A percentile compares a stretch with the other conserved stretches of the same genome.
Evolutionary conservation across 1,140 invertebrate species (phyloP).

Genomic region (Drosophila littoralis): DNA sequence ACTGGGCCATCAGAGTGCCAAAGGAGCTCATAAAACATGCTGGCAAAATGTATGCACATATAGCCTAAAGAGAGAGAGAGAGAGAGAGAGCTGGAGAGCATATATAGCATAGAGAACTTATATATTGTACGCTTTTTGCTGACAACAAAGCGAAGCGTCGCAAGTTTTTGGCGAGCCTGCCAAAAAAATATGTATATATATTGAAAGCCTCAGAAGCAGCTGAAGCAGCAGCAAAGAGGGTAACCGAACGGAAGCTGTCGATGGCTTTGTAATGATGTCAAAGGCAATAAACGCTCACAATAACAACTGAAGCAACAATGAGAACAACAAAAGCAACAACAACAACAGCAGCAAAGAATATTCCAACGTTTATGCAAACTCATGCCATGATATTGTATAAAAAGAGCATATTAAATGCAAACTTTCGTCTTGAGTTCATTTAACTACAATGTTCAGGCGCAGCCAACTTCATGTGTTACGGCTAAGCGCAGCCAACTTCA

Average conservation of each 20-base stretch:
- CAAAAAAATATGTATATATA: constrained; percentile 20
- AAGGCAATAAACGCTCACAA: constrained; percentile 68
- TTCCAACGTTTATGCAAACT: constrained; percentile 33
- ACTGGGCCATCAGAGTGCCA: constrained; percentile 78
- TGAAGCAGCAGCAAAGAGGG: constrained; percentile 19
- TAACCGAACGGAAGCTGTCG: constrained; percentile 69
- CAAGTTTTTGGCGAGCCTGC: constrained; percentile 56
- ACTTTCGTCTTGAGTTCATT: neutral
- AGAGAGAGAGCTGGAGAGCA: constrained; percentile 8
- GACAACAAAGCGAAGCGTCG: constrained; percentile 65
- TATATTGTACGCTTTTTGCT: constrained; percentile 24
- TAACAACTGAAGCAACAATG: constrained; percentile 30
- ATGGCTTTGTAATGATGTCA: constrained; percentile 74
- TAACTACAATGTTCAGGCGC: neutral
- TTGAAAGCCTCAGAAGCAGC: constrained; percentile 15
- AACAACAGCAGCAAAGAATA: constrained; percentile 13
- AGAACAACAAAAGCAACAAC: constrained; percentile 36
- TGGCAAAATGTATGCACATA: constrained; percentile 25
- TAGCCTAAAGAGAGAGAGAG: constrained; percentile 7
- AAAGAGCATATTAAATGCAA: neutral
- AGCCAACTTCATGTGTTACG: neutral
- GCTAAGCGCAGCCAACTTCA: neutral
- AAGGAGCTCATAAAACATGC: constrained; percentile 77
- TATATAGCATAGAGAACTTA: constrained; percentile 8
- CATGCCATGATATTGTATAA: constrained; percentile 21